Base-by-base conservation (phyloP, 2,797 vertebrate genomes). In the Hippoglossus hippoglossus region DNA sequence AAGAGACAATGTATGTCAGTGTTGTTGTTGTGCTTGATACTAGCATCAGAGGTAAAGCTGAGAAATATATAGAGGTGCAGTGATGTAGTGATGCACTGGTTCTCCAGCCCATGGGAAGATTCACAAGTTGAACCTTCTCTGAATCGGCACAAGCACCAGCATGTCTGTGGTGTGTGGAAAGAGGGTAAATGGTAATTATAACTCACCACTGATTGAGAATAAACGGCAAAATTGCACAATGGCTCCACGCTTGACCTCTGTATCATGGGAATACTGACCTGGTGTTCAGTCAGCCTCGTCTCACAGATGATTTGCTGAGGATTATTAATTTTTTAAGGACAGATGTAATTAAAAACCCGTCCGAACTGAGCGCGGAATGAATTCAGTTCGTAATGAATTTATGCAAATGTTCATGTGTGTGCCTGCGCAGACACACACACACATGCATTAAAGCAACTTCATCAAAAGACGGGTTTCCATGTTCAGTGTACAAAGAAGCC, bases 281-380 rank as follows among this genome's bases (percentile, higher is more conserved):
- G 18, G 57, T 57, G 36, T 59, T 73, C 63, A 68, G 31, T 36
- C 61, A 49, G 68, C 50, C 61, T 73, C 41, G 26, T 67, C 78
- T 73, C 63, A 57, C 34, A 64, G 59, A 75, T 67, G 51, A 75
- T 71, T 80, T 63, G 55, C 62, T 9, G 5, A 13, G 5, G 44
- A 46, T 10, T 59, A 82, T 76, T 83, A 15, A 64, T 67, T 75
- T 63, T 63, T 71, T 41, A 71, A 41, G 60, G 65, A 63, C 36
- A 64, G 61, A 77, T 63, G 46, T 77, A 72, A 82, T 86, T 80
- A 86, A 80, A 76, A 62, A 28, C 68, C 34, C 0, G 3, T 74
- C 28, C 44, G 64, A 64, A 63, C 3, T 55, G 18, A 66, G 46
- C 52, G 41, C 44, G 56, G 54, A 67, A 24, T 24, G 31, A 80